Base-by-base conservation (phyloP, 2,113 vertebrate species). In the Apteryx owenii region DNA sequence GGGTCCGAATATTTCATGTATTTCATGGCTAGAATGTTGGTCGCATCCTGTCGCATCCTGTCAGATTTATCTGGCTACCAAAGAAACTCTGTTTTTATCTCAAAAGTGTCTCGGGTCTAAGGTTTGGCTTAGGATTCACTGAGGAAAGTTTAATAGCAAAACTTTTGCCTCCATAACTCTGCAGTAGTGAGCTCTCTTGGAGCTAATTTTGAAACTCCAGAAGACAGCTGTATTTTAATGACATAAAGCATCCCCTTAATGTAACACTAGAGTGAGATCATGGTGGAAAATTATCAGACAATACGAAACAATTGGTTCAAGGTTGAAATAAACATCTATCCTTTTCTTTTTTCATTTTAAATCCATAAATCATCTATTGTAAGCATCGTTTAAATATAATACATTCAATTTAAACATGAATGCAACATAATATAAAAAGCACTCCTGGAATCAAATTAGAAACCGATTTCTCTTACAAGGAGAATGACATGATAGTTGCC, bases 41-140 rank as follows among this genome's bases (percentile, higher is more conserved):
- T 12, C 23, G n/a, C 28, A 1, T 23, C 54, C 23, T 4, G 2
- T 2, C 13, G n/a, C 28, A 1, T 23, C 54, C 23, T 4, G 2
- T 2, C 13, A 33, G 2, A 5, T 7, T 46, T 65, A 60, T 16
- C n/a, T 31, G 36, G 9, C 5, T 12, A 12, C 5, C 38, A 6
- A 31, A 44, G 19, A 44, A 77, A 33, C 9, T n/a, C 21, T 3
- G 15, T 4, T 56, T 71, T 38, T 66, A 28, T 14, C 20, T 7
- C 62, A 64, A 64, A 61, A 9, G 58, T 11, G 31, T 48, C 38
- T 21, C 54, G 1, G 38, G 5, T n/a, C 78, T 28, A 6, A 46
- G 6, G 31, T 36, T 16, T 1, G 50, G 13, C 5, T 93, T 5
- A 13, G 11, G 17, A 7, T 60, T 58, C 13, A 2, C 62, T 8